Evolutionary conservation across 1,140 invertebrate genomes (phyloP).

Genomic region (Cydia pomonella): DNA sequence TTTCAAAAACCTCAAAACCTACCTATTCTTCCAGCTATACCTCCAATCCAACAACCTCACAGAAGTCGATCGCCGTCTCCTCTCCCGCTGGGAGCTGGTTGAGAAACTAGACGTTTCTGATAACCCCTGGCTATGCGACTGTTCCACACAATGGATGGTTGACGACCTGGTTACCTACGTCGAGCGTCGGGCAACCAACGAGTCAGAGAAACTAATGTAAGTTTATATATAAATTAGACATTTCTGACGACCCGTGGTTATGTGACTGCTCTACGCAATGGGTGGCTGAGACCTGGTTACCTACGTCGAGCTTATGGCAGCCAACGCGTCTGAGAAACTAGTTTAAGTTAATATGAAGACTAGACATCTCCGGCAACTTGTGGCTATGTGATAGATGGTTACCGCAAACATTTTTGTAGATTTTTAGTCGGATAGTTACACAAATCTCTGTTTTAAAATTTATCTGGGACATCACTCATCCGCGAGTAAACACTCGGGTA

Average conservation of each 20-base stretch:
- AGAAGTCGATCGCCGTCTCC: constrained; percentile 81
- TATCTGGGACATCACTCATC: too few species aligned
- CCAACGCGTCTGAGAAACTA: constrained; percentile 57
- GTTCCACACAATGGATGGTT: constrained; percentile 87
- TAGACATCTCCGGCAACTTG: too few species aligned
- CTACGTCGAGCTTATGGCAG: constrained; percentile 56
- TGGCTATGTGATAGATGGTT: too few species aligned
- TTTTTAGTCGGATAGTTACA: too few species aligned
- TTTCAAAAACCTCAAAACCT: too few species aligned
- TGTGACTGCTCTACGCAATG: constrained; percentile 83
- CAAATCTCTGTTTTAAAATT: too few species aligned
- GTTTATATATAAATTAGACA: constrained; percentile 35
- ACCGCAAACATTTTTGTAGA: too few species aligned
- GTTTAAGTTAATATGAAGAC: constrained; percentile 50
- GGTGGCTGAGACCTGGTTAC: constrained; percentile 84
- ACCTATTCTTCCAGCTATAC: constrained; percentile 83
- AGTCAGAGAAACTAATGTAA: constrained; percentile 62
- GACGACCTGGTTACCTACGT: constrained; percentile 81
- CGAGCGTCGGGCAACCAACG: constrained; percentile 48
- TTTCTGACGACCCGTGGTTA: too few species aligned
- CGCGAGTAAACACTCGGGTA: too few species aligned
- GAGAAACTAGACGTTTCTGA: constrained; percentile 83
- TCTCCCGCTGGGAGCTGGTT: constrained; percentile 85
- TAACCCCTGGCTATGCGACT: constrained; percentile 89
- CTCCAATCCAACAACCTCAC: constrained; percentile 85